phyloP scores from a whole-genome alignment of 2,113 vertebrate genomes.

The Amblyopsis rosae region DNA sequence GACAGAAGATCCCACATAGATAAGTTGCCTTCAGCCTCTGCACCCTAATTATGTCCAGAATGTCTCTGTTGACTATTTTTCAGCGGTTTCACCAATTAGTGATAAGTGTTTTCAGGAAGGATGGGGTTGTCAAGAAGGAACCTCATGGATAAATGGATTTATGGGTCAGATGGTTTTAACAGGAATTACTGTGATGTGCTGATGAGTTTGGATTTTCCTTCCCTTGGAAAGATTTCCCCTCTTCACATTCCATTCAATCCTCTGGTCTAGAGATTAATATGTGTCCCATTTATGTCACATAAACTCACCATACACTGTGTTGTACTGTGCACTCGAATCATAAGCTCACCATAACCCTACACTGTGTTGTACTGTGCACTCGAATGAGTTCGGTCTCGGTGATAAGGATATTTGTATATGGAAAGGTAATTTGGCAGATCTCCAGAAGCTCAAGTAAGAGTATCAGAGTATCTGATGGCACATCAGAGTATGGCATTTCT shows the following conservation, averaged over 20 bases:
- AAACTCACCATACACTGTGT: conserved; percentile 1
- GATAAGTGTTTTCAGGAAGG: conserved; percentile 24
- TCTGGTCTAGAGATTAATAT: not conserved
- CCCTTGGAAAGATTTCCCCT: conserved; percentile 14
- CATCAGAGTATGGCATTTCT: not conserved
- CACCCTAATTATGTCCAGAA: conserved; percentile 52
- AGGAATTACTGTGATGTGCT: conserved; percentile 34
- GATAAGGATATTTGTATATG: not conserved
- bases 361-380: not conserved
- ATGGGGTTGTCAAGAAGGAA: conserved; percentile 25
- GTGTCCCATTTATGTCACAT: not conserved
- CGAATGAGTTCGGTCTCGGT: not conserved
- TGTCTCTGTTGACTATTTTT: conserved; percentile 24
- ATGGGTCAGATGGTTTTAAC: conserved; percentile 38
- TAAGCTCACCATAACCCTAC: conserved; percentile 2
- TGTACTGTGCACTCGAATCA: not conserved
- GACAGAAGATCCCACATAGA: conserved; percentile 42
- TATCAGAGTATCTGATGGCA: not conserved
- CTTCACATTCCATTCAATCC: conserved; percentile 33
- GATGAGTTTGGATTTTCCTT: conserved; percentile 39
- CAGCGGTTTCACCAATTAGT: conserved; percentile 33
- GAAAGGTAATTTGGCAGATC: not conserved
- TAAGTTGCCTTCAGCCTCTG: conserved; percentile 26
- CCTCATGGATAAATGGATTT: conserved; percentile 25
- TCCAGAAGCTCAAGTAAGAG: not conserved